phyloP scores from a whole-genome alignment of 2,797 vertebrate genomes.

The Chelon auratus region DNA sequence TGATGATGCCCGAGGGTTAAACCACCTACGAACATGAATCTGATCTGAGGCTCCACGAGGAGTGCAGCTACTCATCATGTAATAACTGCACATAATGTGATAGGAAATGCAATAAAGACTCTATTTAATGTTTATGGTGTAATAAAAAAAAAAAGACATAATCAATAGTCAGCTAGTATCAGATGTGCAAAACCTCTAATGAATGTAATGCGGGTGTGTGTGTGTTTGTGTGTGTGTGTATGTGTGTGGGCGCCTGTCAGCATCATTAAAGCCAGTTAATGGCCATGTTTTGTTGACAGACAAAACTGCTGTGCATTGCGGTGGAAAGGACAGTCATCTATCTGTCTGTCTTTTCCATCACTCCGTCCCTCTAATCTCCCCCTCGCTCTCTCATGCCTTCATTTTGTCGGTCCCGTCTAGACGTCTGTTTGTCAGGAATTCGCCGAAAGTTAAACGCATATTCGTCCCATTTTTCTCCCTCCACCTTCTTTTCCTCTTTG shows the following conservation, averaged over 20 bases:
- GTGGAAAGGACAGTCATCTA: constrained; percentile 67
- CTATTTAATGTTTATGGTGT: constrained; percentile 35
- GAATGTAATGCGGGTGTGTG: not conserved
- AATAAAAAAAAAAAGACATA: constrained; percentile 27
- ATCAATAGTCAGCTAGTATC: constrained; percentile 39
- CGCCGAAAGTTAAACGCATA: not conserved
- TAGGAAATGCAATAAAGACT: constrained; percentile 34
- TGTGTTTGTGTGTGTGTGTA: not conserved
- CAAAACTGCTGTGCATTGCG: constrained; percentile 55
- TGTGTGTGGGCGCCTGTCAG: constrained; percentile 17
- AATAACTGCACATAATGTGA: constrained; percentile 14
- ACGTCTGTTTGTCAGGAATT: constrained; percentile 3
- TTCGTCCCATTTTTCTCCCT: not conserved
- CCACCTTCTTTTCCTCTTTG: not conserved
- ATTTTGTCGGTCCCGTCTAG: not conserved
- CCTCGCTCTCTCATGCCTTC: not conserved
- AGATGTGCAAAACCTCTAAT: constrained; percentile 5
- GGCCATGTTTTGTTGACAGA: constrained; percentile 62
- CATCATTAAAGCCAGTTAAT: constrained; percentile 66
- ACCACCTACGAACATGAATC: not conserved
- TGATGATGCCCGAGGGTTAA: not conserved
- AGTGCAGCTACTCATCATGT: not conserved
- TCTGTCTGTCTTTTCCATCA: constrained; percentile 34
- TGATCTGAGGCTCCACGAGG: not conserved
- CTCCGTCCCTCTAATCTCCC: constrained; percentile 34